Conservation (phyloP, 2,113 vertebrate species). For the Hippopotamus amphibius region DNA sequence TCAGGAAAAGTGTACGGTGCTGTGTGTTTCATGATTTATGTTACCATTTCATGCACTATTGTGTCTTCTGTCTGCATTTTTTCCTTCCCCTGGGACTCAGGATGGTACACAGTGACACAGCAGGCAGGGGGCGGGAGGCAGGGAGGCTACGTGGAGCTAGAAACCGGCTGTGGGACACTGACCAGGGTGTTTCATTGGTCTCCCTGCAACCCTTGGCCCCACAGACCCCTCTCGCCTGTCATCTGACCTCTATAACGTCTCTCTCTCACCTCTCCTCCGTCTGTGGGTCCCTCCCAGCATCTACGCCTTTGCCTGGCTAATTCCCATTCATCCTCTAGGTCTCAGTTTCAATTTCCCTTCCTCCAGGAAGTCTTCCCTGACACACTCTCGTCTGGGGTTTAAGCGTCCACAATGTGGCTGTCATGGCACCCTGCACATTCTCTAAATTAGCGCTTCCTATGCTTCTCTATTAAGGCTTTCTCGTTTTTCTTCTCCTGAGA, state of each 20-base stretch:
- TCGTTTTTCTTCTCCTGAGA: neutral
- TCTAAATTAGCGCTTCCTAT: neutral
- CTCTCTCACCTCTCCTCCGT: too few species aligned
- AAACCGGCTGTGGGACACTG: neutral
- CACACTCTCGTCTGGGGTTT: neutral
- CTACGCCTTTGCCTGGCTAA: neutral
- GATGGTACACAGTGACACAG: neutral
- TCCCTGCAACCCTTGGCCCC: neutral
- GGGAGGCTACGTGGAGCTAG: neutral
- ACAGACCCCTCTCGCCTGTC: neutral
- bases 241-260: neutral
- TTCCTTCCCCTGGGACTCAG: neutral
- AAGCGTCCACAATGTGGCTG: neutral
- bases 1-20: neutral
- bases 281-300: too few species aligned
- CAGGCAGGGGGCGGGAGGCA: neutral
- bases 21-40: fast-evolving
- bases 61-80: neutral
- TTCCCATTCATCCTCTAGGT: neutral
- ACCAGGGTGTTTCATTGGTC: too few species aligned
- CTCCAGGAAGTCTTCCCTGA: neutral
- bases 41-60: neutral
- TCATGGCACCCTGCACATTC: neutral
- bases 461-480: neutral
- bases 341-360: neutral